These are phyloP conservation scores for Rotaria socialis DNA, from an alignment of 2,888 invertebrate genomes.

Conservation along the genomic window DNA sequence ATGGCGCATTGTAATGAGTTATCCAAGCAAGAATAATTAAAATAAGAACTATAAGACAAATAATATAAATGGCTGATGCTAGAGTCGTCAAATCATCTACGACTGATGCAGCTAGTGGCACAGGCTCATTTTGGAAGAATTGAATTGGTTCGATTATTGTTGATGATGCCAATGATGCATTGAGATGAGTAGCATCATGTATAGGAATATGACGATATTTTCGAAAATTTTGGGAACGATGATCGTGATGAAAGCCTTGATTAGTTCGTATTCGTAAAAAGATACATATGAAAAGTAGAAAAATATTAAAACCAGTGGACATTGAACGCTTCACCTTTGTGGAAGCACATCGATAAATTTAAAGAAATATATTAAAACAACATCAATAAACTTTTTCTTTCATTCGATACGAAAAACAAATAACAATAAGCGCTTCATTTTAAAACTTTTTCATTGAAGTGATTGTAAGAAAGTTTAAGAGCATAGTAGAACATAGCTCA, in stretches of 20 bases:
- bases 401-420: not conserved
- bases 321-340: not conserved
- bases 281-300: not conserved
- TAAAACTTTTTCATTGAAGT: no score
- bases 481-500: no score
- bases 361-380: not conserved
- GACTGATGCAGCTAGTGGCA: not conserved
- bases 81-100: constrained; percentile 11
- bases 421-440: not conserved
- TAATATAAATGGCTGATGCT: not conserved
- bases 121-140: not conserved
- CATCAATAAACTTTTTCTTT: not conserved
- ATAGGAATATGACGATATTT: not conserved
- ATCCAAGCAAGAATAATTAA: not conserved
- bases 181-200: not conserved
- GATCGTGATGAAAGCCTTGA: not conserved
- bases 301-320: not conserved
- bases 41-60: not conserved
- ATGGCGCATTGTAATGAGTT: constrained; percentile 10
- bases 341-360: not conserved
- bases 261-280: not conserved
- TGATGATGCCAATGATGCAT: not conserved
- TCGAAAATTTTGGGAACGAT: not conserved
- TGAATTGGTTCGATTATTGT: not conserved
- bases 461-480: no score